Conservation (phyloP, 2,797 vertebrate genomes). For the Enoplosus armatus region DNA sequence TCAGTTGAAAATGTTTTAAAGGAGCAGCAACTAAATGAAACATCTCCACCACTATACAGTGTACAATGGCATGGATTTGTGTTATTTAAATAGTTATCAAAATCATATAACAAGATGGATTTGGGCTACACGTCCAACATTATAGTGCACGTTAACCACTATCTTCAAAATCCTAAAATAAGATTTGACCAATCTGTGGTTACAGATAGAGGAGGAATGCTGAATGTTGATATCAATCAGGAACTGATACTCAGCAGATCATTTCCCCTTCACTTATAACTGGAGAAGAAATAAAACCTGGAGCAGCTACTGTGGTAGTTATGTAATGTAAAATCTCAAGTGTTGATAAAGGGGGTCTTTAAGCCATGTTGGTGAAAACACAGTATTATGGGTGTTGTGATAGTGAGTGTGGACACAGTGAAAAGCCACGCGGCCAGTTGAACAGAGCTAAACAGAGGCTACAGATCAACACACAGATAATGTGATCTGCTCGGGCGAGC, state of each 20-base stretch:
- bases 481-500: conserved; percentile 66
- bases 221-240: conserved; percentile 29
- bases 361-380: conserved; percentile 33
- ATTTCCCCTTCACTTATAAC: conserved; percentile 43
- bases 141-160: background rate
- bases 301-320: conserved; percentile 13
- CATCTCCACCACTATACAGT: background rate
- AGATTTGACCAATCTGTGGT: background rate
- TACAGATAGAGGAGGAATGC: background rate
- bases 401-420: conserved; percentile 37
- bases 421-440: conserved; percentile 59
- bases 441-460: conserved; percentile 63
- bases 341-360: conserved; percentile 8
- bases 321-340: conserved; percentile 36
- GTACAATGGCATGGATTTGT: too few relatives aligned
- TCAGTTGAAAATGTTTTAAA: conserved; percentile 8
- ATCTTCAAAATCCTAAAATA: background rate
- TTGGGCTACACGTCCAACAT: background rate
- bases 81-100: background rate
- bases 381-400: conserved; percentile 33
- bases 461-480: conserved; percentile 70
- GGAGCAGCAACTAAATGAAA: background rate
- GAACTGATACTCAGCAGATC: conserved; percentile 26
- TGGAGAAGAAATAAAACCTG: conserved; percentile 22
- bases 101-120: background rate